Evolutionary conservation across 2,888 invertebrate genomes (phyloP), one percentile per base, ranked within the genome.

Genomic region (Trachelus stipa): DNA sequence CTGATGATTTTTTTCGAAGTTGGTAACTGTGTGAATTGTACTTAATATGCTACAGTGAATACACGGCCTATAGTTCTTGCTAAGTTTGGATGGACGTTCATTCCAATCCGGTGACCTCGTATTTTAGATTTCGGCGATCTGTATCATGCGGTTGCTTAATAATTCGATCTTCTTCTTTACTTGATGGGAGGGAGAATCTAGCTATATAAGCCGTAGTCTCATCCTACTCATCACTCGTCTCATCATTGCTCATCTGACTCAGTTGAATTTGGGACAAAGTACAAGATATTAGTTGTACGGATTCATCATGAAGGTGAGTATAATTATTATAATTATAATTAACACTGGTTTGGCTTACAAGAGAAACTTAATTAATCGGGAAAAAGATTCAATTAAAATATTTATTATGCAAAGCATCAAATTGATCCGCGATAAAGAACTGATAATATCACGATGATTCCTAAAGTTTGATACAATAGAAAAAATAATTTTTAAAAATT

Each of bases 111-210:
- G 71, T 78, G 78, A 78, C 78, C 78, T 78, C 78, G 78, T 75
- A 75, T 78, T 68, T 76, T 30, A 56, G 73, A 78, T 78, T 78
- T 78, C 78, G 78, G 78, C 78, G 78, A 78, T 78, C 78, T 78
- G 78, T 78, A 78, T 78, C 78, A 76, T 37, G 78, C 34, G 37
- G 75, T 78, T 78, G 75, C 78, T 76, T 76, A 78, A 78, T 75
- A 78, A 78, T 78, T 78, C 75, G 73, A 78, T 78, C 78, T 78
- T 78, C 78, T 76, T 78, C 78, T 75, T 34, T 56, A 23, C 15
- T 23, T 23, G 9, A 23, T 30, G 73, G 71, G 71, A 76, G 78
- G 78, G 78, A 78, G 68, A 76, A 71, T 34, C 33, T 69, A 34
- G 75, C 75, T 78, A 78, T 78, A 78, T 78, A 78, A 78, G 78